Evolutionary conservation across 2,797 vertebrate species (phyloP), one percentile per base, ranked within the genome.

Genomic region (Dermochelys coriacea): DNA sequence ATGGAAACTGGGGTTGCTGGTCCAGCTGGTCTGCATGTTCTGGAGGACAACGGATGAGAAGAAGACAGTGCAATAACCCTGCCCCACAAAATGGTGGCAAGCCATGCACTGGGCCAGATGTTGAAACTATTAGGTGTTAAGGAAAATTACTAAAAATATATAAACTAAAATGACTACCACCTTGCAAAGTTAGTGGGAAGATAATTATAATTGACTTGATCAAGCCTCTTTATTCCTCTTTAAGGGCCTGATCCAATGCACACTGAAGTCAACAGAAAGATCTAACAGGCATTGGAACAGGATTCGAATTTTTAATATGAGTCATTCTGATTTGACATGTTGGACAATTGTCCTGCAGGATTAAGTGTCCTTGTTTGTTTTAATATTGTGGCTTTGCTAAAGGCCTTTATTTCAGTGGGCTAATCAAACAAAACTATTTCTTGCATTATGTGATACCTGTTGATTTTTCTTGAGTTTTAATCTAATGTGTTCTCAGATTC

Each of bases 1-100:
- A 99, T 34, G 99, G 99, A 75, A 98, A 92, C 85, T 99, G 99
- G 99, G 99, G 97, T 87, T 99, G 99, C 97, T 99, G 99, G 99
- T 98, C 98, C 25, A 88, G 93, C 8, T 99, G 99, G 99, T 98
- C 99, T 4, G 57, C 98, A 0, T 99, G 99, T 94, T 98, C 96
- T 2, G 97, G 97, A 59, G 94, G 96, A 45, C 97, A 88, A 3
- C 98, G 92, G 95, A 98, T 93, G 2, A 98, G 99, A 80, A 98
- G 96, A 49, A 98, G 99, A 9, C 97, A 98, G 93, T 99, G 99
- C 95, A 98, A 98, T 97, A 99, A 99, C 93, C 99, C 99, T 6
- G 55, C 94, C 1, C 99, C 99, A 0, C 97, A 97, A 31, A 97
- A 93, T 0, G 98, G 98, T 2, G 99, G 99, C 37, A 88, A 96